Conservation (phyloP, 1,140 invertebrate species). For the Drosophila sp. region DNA sequence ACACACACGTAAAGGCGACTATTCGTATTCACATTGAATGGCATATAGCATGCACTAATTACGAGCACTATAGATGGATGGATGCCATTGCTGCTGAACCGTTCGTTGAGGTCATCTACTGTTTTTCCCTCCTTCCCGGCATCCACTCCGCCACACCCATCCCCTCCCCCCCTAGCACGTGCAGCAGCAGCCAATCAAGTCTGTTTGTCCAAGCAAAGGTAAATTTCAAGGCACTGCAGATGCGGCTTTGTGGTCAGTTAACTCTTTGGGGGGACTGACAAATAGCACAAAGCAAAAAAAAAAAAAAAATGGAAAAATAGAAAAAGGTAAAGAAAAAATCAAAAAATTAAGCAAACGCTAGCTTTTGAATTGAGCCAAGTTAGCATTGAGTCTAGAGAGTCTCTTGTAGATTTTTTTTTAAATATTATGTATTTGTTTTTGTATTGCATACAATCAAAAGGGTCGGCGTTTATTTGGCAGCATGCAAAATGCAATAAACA, state of each 20-base stretch:
- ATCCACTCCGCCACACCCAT: too few species aligned
- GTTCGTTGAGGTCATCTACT: constrained; percentile 54
- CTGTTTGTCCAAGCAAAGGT: constrained; percentile 63
- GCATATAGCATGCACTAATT: constrained; percentile 52
- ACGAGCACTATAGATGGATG: constrained; percentile 32
- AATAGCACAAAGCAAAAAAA: not conserved
- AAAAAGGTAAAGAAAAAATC: constrained; percentile 8
- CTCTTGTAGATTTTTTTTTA: constrained; percentile 4
- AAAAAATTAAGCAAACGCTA: constrained; percentile 56
- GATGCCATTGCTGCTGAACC: not conserved
- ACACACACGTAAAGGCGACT: not conserved
- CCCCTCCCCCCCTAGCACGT: constrained; percentile 28
- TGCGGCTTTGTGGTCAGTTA: constrained; percentile 61
- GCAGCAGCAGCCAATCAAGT: constrained; percentile 63
- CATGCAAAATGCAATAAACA: constrained; percentile 72
- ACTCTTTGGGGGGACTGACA: constrained; percentile 29
- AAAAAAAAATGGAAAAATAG: too few species aligned
- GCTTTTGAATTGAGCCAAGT: constrained; percentile 47
- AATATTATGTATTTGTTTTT: not conserved
- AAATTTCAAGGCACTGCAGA: constrained; percentile 46
- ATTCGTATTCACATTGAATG: constrained; percentile 42
- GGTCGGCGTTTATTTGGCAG: constrained; percentile 41
- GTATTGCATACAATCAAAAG: constrained; percentile 11
- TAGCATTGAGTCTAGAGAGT: constrained; percentile 14
- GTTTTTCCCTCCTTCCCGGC: too few species aligned